These are phyloP conservation scores for Oikopleura dioica DNA, from an alignment of 23 tunicate genomes.

Conservation along the genomic window DNA sequence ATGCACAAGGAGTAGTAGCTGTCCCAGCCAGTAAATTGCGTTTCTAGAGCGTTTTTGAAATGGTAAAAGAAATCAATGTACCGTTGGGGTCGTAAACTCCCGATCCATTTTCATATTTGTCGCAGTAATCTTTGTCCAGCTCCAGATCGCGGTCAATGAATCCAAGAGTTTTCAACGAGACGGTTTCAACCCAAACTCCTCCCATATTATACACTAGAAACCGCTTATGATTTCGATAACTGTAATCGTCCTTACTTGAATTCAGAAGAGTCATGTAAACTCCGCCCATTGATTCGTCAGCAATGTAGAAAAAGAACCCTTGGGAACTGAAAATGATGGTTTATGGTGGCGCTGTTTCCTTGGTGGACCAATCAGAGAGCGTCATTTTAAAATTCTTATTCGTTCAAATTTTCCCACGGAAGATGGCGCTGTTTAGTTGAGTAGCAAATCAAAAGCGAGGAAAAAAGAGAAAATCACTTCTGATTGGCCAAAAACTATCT, in stretches of 20 bases:
- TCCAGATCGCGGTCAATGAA: background rate
- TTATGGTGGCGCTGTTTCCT: too few species aligned
- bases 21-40: background rate
- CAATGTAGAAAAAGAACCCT: background rate
- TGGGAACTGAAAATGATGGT: too few species aligned
- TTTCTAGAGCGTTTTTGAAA: background rate
- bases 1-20: background rate
- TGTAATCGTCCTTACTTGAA: slow-evolving; percentile 9
- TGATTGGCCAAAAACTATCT: too few species aligned
- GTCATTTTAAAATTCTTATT: too few species aligned
- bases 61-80: too few species aligned
- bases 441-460: too few species aligned
- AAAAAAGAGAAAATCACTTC: too few species aligned
- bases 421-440: too few species aligned
- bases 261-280: slow-evolving; percentile 7
- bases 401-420: too few species aligned
- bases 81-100: too few species aligned
- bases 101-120: background rate
- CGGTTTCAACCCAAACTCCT: slow-evolving; percentile 5
- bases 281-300: background rate
- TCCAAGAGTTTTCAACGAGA: background rate
- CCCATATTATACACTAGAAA: slow-evolving; percentile 3
- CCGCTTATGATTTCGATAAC: background rate
- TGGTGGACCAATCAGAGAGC: too few species aligned
- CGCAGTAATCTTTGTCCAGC: background rate